A percentile compares a stretch with the other conserved stretches of the same genome.
phyloP scores from a whole-genome alignment of 2,888 invertebrate species.

The Dolichopus griseipennis region DNA sequence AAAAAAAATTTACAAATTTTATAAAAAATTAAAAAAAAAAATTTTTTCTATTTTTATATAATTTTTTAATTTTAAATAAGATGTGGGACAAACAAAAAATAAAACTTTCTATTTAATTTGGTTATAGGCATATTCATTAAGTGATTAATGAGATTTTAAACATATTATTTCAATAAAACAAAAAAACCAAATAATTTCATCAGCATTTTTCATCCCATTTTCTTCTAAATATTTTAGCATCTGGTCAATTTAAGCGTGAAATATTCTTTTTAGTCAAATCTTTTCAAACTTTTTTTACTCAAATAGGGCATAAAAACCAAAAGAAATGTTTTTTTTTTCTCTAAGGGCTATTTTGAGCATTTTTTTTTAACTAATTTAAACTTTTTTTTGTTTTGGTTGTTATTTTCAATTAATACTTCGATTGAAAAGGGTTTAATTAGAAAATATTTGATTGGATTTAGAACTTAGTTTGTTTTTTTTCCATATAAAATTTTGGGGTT shows the following conservation, averaged over 20 bases:
- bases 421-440: conserved; percentile 3
- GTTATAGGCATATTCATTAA: not conserved
- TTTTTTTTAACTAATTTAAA: not conserved
- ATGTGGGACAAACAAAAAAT: too few species aligned
- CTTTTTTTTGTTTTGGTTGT: not conserved
- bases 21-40: too few species aligned
- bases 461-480: not conserved
- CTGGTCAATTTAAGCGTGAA: not conserved
- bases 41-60: too few species aligned
- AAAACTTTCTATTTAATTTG: not conserved
- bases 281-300: too few species aligned
- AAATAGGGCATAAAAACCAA: too few species aligned
- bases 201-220: too few species aligned
- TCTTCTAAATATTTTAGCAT: not conserved
- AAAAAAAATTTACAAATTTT: not conserved
- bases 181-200: not conserved
- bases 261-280: too few species aligned
- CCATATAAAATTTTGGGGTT: not conserved
- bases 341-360: not conserved
- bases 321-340: not conserved
- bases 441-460: not conserved
- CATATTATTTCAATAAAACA: not conserved
- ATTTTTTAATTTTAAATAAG: too few species aligned
- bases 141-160: conserved; percentile 5
- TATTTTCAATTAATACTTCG: not conserved